Evolutionary conservation across 2,797 vertebrate genomes (phyloP).

Genomic region (Neomorphus geoffroyi): DNA sequence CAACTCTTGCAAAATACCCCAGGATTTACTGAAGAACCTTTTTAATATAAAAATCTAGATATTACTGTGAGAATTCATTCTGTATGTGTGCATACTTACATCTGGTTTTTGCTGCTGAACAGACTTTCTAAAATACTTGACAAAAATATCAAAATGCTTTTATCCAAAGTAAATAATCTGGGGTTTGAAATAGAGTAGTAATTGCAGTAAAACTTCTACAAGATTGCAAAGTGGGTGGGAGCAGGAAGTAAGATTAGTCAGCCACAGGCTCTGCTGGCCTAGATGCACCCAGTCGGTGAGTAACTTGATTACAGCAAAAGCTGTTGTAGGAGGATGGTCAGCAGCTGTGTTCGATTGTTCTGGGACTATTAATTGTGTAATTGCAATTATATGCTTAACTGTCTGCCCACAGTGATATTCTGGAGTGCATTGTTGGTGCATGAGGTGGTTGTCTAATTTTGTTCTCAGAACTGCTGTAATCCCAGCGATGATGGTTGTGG

Average conservation of each 20-base stretch:
- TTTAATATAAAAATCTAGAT: background rate
- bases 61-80: background rate
- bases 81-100: background rate
- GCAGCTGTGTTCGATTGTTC: background rate
- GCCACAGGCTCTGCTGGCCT: background rate
- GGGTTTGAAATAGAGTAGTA: background rate
- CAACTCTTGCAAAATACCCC: background rate
- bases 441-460: background rate
- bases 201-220: background rate
- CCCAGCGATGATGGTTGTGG: fast-evolving
- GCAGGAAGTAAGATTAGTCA: constrained; percentile 50
- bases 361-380: background rate
- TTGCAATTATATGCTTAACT: background rate
- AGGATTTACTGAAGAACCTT: background rate
- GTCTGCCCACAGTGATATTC: background rate
- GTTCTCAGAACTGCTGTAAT: background rate
- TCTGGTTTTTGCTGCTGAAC: background rate
- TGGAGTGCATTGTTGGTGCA: background rate
- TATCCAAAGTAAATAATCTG: background rate
- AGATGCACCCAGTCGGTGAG: constrained; percentile 11
- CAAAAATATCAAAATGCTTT: background rate
- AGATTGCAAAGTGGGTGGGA: background rate
- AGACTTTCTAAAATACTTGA: background rate
- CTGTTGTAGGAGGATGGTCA: constrained; percentile 22
- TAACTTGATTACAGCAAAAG: background rate